Evolutionary conservation across 2,888 invertebrate genomes (phyloP).

Genomic region (Laothoe populi): DNA sequence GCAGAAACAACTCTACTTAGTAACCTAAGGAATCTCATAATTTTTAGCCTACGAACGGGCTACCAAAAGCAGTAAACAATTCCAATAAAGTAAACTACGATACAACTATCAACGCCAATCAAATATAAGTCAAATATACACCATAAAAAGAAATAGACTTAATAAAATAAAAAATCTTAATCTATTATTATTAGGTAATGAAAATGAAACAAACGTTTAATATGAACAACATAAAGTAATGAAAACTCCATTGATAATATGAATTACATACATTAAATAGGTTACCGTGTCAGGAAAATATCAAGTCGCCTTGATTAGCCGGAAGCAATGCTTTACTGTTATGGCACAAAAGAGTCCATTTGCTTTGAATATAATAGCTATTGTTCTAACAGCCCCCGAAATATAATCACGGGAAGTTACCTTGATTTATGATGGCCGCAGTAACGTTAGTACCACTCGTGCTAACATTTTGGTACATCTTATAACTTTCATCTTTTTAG

Average conservation of each 20-base stretch:
- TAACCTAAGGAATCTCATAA: no score
- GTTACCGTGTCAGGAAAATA: slow-evolving; percentile 56
- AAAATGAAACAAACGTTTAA: not conserved
- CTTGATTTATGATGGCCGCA: slow-evolving; percentile 63
- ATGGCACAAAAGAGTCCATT: slow-evolving; percentile 71
- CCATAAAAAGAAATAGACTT: no score
- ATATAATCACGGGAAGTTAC: slow-evolving; percentile 73
- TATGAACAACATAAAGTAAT: not conserved
- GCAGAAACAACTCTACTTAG: no score
- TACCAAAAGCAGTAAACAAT: no score
- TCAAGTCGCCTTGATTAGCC: slow-evolving; percentile 65
- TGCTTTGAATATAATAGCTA: slow-evolving; percentile 79
- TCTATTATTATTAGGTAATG: not conserved
- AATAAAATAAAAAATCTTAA: not conserved
- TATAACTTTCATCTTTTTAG: slow-evolving; percentile 3
- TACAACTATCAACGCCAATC: no score
- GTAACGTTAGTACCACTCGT: not conserved
- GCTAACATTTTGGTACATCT: slow-evolving; percentile 16
- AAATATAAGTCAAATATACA: no score
- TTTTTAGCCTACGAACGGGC: no score
- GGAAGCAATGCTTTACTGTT: slow-evolving; percentile 75
- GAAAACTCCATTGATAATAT: slow-evolving; percentile 12
- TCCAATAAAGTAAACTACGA: no score
- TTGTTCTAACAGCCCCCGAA: slow-evolving; percentile 72
- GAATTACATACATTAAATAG: slow-evolving; percentile 24